Base-by-base conservation (phyloP, 2,888 invertebrate genomes). In the Spilosoma lubricipeda region DNA sequence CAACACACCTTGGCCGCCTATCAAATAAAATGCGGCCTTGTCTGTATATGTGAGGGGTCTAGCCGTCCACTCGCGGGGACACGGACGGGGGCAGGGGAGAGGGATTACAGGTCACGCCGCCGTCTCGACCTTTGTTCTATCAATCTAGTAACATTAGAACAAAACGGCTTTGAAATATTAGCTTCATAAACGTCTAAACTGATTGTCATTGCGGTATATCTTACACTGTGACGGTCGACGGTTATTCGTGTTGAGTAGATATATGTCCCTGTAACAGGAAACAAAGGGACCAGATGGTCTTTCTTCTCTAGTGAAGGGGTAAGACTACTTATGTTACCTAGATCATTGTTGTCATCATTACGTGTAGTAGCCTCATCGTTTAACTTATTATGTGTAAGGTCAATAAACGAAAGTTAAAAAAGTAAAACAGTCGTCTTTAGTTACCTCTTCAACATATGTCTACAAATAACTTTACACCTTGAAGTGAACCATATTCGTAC, bases 91-190 rank as follows among this genome's bases (percentile, higher is more conserved):
- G 27, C 59, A 15, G 59, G 59, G 59, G 59, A 59, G 59, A 27
- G 59, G 59, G 27, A 27, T 59, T 59, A 59, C 59, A 27, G 59
- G 23, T 67, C 42, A 42, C 67, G 27, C 42, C 18, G 18, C 36
- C 59, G n/a, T 59, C 69, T 70, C 18, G 39, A 70, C 69, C 69
- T 70, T 59, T 70, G 36, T 70, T 70, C n/a, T 59, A 70, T 70
- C 36, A 70, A 70, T 70, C 56, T 70, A 69, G 69, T 56, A 39
- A 36, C n/a, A 59, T 59, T 70, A 70, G 36, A 56, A 70, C 33
- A 70, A 69, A 36, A 70, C 27, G 36, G 27, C 4, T 67, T 11
- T 45, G 45, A 45, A 48, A 63, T 63, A 63, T 63, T 63, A 30
- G 30, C 18, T 63, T 30, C 18, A 30, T 63, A 39, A 70, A 56